Conservation (phyloP, 64 coral and sea anemone species). For the Anthopleura sola region DNA sequence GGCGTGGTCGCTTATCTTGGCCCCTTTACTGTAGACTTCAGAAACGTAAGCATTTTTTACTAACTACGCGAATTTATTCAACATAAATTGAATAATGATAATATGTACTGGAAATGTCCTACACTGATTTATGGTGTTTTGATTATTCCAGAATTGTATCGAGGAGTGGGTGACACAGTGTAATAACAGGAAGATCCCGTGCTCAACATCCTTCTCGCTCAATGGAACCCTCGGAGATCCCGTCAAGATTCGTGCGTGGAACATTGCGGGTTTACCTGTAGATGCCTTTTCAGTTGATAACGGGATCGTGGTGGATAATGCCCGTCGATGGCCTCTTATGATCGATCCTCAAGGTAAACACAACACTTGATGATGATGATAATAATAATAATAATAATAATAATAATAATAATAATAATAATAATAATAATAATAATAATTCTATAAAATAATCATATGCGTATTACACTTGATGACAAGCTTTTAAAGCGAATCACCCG, state of each 20-base stretch:
- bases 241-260: conserved; percentile 93
- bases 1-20: conserved; percentile 92
- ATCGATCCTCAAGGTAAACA: conserved; percentile 93
- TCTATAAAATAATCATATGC: too few relatives aligned
- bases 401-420: too few relatives aligned
- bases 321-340: conserved; percentile 94
- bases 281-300: conserved; percentile 97
- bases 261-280: conserved; percentile 89
- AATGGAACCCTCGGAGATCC: conserved; percentile 88
- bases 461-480: too few relatives aligned
- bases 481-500: too few relatives aligned
- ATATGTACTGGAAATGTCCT: too few relatives aligned
- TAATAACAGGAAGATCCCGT: conserved; percentile 73
- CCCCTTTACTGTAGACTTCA: conserved; percentile 98
- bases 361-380: too few relatives aligned
- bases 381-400: too few relatives aligned
- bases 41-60: conserved; percentile 70
- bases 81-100: too few relatives aligned
- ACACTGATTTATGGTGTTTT: too few relatives aligned
- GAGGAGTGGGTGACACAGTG: conserved; percentile 72
- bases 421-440: too few relatives aligned
- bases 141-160: conserved; percentile 59
- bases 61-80: too few relatives aligned
- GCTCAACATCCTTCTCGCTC: conserved; percentile 80
- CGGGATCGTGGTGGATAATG: conserved; percentile 93